These are phyloP conservation scores for Aurelia coerulea DNA, from an alignment of 30 jellyfish, hydroid and myxozoan species.

Conservation along the genomic window DNA sequence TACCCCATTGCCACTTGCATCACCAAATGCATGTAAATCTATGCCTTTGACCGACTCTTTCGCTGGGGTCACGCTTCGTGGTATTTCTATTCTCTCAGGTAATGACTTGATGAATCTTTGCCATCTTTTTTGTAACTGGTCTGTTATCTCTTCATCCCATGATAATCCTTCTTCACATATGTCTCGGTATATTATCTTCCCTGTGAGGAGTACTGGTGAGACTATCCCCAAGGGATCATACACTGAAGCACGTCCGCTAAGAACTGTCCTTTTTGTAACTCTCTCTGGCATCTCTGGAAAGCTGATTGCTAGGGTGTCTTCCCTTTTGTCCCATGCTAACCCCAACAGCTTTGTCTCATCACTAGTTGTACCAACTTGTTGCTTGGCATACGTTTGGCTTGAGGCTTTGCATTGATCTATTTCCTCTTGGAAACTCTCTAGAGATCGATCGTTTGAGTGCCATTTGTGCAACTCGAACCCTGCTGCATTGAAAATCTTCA, in stretches of 20 bases:
- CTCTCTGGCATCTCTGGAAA: conserved; percentile 18
- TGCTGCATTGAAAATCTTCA: conserved; percentile 30
- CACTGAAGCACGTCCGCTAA: conserved; percentile 35
- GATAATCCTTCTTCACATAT: conserved; percentile 27
- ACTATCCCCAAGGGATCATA: conserved; percentile 60
- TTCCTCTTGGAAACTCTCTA: conserved; percentile 31
- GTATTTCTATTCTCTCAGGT: conserved; percentile 30
- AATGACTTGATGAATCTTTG: neutral
- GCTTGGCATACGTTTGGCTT: neutral
- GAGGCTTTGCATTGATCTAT: neutral
- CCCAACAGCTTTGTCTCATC: conserved; percentile 35
- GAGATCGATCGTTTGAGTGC: conserved; percentile 60
- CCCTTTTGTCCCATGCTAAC: conserved; percentile 38
- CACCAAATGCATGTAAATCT: conserved; percentile 32
- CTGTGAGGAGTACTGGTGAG: conserved; percentile 40
- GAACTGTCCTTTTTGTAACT: conserved; percentile 43
- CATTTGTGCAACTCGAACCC: conserved; percentile 68
- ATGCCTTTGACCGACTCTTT: conserved; percentile 1
- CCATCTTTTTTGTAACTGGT: conserved; percentile 27
- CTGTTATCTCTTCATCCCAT: conserved; percentile 55
- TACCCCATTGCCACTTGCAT: conserved; percentile 54
- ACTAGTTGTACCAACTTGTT: conserved; percentile 5
- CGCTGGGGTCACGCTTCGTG: conserved; percentile 21
- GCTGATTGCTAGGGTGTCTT: conserved; percentile 43
- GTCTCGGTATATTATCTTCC: conserved; percentile 48